Base-by-base conservation (phyloP, 2,113 vertebrate species). In the Macquaria ambigua region DNA sequence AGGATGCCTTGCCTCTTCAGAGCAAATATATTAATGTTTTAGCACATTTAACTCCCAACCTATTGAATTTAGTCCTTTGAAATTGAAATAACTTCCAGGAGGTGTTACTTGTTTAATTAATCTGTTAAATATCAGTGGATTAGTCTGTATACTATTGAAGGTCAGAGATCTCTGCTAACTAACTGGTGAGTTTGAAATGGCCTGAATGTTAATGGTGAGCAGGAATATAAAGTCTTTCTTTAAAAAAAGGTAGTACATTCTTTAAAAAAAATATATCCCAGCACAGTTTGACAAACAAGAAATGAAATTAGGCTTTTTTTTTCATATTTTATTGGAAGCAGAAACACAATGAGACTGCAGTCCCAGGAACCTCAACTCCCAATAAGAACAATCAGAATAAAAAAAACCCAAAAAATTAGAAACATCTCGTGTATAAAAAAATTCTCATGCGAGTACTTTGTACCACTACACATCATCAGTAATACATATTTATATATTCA, bases 401-500 rank as follows among this genome's bases (percentile, higher is more conserved):
- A 84, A 81, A 92, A 74, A 81, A 94, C 23, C 20, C 82, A 84
- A 90, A 92, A 91, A 95, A 95, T 95, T 96, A 95, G 89, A 96
- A 96, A 96, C 95, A 95, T 96, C 90, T 94, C 1, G 48, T 90
- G 95, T 96, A 95, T 96, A 96, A 96, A 96, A 96, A 95, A 94
- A 93, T 86, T 83, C 89, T 94, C 95, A 96, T 96, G 96, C 96
- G 91, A 95, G 94, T 93, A 96, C 95, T 95, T 91, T 92, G 94
- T 94, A 96, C 93, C 96, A 96, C 96, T 93, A 95, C 94, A 96
- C 95, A 90, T 95, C 92, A 93, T 96, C 93, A 84, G 93, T 94
- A 95, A 96, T 94, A 94, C 93, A 94, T 95, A 96, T 96, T 95
- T 96, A 96, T 96, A 96, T 96, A 95, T 96, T 96, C 95, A 95